Evolutionary conservation across 2,797 vertebrate species (phyloP), one percentile per base, ranked within the genome.

Genomic region (Falco naumanni): DNA sequence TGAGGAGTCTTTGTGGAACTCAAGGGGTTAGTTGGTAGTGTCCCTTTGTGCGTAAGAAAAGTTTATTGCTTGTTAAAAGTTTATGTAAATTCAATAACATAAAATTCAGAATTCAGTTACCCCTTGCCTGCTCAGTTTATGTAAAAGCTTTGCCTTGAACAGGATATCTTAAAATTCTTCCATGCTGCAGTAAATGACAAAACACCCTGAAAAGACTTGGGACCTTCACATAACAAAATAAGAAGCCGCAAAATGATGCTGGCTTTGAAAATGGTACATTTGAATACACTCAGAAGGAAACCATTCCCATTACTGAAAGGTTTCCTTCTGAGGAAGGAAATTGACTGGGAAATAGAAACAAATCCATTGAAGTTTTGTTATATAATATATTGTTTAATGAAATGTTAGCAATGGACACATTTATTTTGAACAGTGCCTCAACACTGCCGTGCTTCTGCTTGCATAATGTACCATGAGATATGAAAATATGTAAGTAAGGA

Each of bases 21-120:
- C 34, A 71, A 61, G 87, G 89, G 86, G 29, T 51, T 89, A 63
- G 64, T 7, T 68, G 70, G 50, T 75, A 80, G 76, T 47, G 60
- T 93, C 71, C 63, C 66, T 80, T 79, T 93, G 72, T 56, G 33
- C 34, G 41, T 69, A 72, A 77, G 71, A 28, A 47, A 95, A 87
- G 33, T 61, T 90, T 48, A 95, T 26, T 71, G 79, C 59, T 78
- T 92, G 69, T 76, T 84, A 76, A 88, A 95, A 75, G 47, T 91
- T 88, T 93, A 65, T 69, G 86, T 84, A 54, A 61, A 57, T 56
- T 72, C 48, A 47, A 4, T n/a, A 81, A 53, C 33, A 84, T 80
- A 75, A 85, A 60, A 48, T 61, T 57, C 56, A 78, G 61, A 86
- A 89, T 88, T 78, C 47, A 78, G 48, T 54, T 80, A 13, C 7